Evolutionary conservation across 2,797 vertebrate species (phyloP).

Genomic region (Pelodytes ibericus): DNA sequence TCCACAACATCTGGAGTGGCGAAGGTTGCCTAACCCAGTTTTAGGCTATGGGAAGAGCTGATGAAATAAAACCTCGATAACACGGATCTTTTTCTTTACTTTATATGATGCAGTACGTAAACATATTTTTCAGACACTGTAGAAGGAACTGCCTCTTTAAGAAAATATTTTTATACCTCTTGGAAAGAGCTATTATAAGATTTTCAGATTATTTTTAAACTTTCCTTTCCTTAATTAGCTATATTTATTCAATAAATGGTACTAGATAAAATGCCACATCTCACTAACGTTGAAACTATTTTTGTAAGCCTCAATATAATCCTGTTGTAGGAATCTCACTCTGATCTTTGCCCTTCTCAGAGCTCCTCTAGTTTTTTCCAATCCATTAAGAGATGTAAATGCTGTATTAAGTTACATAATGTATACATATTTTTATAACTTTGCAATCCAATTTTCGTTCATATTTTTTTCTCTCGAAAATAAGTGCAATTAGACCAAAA

Average conservation of each 20-base stretch:
- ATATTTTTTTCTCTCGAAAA: not conserved
- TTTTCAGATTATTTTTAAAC: no score
- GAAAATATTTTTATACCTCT: no score
- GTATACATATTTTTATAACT: not conserved
- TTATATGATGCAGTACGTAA: no score
- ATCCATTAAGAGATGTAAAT: slow-evolving; percentile 1
- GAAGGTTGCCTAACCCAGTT: no score
- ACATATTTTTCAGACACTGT: no score
- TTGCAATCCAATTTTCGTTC: not conserved
- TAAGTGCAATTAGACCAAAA: not conserved
- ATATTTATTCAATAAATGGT: not conserved
- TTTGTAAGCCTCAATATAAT: not conserved
- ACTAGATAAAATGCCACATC: not conserved
- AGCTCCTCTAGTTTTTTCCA: not conserved
- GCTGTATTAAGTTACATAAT: not conserved
- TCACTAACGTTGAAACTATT: not conserved
- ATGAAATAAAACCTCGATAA: no score
- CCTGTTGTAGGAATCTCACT: not conserved
- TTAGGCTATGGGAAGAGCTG: no score
- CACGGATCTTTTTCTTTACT: no score
- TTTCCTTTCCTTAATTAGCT: no score
- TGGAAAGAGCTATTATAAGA: no score
- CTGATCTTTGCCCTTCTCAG: not conserved
- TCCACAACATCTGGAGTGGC: no score
- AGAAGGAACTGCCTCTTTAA: no score